These are phyloP conservation scores for Trinectes maculatus DNA, from an alignment of 2,113 vertebrate species.

Conservation along the genomic window DNA sequence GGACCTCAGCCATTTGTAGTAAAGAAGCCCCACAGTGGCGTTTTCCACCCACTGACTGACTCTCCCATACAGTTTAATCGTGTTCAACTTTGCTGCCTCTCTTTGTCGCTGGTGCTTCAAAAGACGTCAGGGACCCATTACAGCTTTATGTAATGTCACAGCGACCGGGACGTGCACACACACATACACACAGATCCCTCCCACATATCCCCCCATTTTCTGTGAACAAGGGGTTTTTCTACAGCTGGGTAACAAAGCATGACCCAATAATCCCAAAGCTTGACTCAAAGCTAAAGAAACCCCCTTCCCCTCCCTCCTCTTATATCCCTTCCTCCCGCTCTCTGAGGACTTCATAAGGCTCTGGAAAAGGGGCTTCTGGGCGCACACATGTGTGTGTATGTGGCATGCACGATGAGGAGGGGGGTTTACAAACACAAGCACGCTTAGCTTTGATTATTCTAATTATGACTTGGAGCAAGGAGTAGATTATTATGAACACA, in stretches of 20 bases:
- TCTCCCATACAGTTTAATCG: constrained; percentile 51
- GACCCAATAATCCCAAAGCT: constrained; percentile 85
- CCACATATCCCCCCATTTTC: constrained; percentile 42
- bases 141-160: constrained; percentile 68
- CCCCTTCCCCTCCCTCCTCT: constrained; percentile 40
- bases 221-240: constrained; percentile 80
- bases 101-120: constrained; percentile 54
- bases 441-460: constrained; percentile 80
- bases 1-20: neutral
- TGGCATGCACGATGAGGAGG: neutral
- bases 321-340: constrained; percentile 70
- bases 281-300: constrained; percentile 78
- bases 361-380: constrained; percentile 48
- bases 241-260: constrained; percentile 86
- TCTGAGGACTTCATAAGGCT: constrained; percentile 80
- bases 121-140: constrained; percentile 60
- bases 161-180: constrained; percentile 38
- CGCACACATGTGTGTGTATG: neutral
- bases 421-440: constrained; percentile 67
- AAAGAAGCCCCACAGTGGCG: neutral
- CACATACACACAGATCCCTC: constrained; percentile 27
- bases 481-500: constrained; percentile 73
- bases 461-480: constrained; percentile 74
- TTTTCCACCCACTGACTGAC: constrained; percentile 35
- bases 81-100: constrained; percentile 49